Conservation (phyloP, 2,797 vertebrate species). For the Pyrocephalus nanus region DNA sequence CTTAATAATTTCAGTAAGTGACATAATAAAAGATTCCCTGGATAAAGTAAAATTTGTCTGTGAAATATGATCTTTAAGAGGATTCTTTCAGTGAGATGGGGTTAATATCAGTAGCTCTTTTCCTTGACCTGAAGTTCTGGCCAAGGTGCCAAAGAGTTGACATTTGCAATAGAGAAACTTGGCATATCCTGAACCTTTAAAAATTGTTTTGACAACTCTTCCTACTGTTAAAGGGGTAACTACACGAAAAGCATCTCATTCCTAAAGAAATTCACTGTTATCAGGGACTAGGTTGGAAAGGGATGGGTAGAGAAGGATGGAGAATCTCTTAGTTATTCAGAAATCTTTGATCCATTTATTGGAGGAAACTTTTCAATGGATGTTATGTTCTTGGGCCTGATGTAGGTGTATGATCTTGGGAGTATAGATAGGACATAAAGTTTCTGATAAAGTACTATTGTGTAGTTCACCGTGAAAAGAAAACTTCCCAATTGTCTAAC, state of each 20-base stretch:
- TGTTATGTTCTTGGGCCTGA: background rate
- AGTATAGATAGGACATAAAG: background rate
- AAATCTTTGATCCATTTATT: background rate
- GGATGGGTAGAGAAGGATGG: background rate
- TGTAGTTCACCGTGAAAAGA: background rate
- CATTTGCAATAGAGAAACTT: background rate
- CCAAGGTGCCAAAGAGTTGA: background rate
- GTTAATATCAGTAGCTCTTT: background rate
- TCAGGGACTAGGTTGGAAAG: background rate
- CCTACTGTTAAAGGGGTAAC: background rate
- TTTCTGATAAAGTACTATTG: background rate
- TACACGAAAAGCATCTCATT: background rate
- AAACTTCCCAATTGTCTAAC: background rate
- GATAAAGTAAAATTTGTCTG: background rate
- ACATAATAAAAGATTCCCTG: background rate
- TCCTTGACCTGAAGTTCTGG: background rate
- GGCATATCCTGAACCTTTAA: background rate
- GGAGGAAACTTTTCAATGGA: background rate
- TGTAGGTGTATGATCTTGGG: background rate
- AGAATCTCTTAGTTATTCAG: background rate
- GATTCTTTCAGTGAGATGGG: background rate
- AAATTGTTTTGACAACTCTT: background rate
- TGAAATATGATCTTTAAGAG: background rate
- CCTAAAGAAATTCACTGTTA: background rate
- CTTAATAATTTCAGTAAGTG: background rate